Conservation (phyloP, 1,140 invertebrate species). For the Drosophila lacteicornis region DNA sequence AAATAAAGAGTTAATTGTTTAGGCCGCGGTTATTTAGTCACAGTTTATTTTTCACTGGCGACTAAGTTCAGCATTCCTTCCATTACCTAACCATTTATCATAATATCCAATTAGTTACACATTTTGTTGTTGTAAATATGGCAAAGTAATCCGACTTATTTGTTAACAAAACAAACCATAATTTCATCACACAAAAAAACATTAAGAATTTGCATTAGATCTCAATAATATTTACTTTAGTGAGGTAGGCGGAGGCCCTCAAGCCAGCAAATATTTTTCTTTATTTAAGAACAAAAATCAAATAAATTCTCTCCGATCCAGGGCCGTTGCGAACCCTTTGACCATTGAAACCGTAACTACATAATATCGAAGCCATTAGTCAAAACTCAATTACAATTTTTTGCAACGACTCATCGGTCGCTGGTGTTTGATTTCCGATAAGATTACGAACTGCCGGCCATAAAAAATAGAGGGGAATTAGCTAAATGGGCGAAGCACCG, state of each 20-base stretch:
- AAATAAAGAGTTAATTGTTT: neutral
- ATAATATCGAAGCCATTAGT: conserved; percentile 4
- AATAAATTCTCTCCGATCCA: neutral
- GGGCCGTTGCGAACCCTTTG: neutral
- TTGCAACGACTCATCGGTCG: conserved; percentile 8
- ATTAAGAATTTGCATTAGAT: neutral
- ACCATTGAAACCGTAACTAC: neutral
- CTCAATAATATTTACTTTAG: neutral
- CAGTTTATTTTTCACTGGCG: neutral
- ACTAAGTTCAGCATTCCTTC: neutral
- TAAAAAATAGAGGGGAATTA: conserved; percentile 11
- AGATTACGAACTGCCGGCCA: conserved; percentile 18
- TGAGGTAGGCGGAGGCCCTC: neutral
- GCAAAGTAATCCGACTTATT: too few relatives aligned
- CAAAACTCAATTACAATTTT: conserved; percentile 18
- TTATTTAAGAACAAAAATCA: too few relatives aligned
- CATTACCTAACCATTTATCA: neutral
- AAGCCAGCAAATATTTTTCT: too few relatives aligned
- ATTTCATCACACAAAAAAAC: neutral
- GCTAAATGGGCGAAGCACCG: neutral
- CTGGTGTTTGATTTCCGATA: conserved; percentile 17
- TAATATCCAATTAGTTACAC: neutral
- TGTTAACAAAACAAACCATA: too few relatives aligned
- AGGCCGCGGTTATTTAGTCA: conserved; percentile 7
- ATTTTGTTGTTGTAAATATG: too few relatives aligned